Percentiles rank a stretch among this genome's conserved stretches.
These are phyloP conservation scores for Peribatodes rhomboidaria DNA, from an alignment of 2,888 invertebrate species.

Conservation along the genomic window DNA sequence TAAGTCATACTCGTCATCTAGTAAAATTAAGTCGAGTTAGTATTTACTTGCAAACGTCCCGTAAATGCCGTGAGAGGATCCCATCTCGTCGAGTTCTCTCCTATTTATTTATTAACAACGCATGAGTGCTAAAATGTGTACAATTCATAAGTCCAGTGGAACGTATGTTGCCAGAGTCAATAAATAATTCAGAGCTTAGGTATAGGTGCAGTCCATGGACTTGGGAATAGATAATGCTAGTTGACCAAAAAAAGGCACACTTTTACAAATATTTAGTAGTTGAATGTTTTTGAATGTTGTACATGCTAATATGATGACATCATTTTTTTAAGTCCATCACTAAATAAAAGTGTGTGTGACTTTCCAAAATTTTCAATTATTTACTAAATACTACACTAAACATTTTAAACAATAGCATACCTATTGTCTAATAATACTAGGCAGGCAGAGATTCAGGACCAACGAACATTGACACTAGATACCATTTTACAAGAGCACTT, in stretches of 20 bases:
- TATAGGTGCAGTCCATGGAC: constrained; percentile 38
- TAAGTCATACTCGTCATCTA: not conserved
- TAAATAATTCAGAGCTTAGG: constrained; percentile 80
- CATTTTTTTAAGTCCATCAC: no score
- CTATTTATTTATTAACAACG: constrained; percentile 83
- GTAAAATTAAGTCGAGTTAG: constrained; percentile 6
- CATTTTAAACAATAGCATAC: no score
- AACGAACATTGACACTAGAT: no score
- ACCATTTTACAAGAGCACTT: no score
- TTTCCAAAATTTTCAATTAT: no score
- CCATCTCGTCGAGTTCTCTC: constrained; percentile 72
- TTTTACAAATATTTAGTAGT: no score
- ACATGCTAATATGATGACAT: no score
- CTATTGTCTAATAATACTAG: no score
- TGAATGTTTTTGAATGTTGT: no score
- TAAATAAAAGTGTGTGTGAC: no score
- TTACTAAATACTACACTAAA: no score
- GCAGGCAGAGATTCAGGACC: no score
- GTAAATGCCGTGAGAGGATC: constrained; percentile 67
- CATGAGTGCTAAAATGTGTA: constrained; percentile 85
- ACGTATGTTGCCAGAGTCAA: constrained; percentile 68
- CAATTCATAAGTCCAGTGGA: constrained; percentile 76
- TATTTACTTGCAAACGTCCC: not conserved
- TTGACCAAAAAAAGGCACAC: not conserved
- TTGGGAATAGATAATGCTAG: not conserved